Percentiles rank a stretch among this genome's conserved stretches.
Evolutionary conservation across 1,140 invertebrate genomes (phyloP).

Genomic region (Aphis craccivora): DNA sequence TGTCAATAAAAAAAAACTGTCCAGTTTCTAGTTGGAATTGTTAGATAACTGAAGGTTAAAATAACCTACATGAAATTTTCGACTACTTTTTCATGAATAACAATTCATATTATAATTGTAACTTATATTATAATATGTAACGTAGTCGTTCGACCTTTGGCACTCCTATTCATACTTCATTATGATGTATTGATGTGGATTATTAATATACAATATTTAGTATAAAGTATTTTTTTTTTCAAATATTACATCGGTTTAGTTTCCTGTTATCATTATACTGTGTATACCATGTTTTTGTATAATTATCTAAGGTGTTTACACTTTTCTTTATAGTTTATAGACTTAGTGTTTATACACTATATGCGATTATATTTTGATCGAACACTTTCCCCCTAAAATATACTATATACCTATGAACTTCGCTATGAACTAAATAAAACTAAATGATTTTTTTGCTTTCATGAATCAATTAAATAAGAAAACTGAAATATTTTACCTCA

Average conservation of each 20-base stretch:
- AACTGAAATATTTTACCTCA: neutral
- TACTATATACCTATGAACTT: neutral
- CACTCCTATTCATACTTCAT: slow-evolving; percentile 34
- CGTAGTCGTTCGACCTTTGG: neutral
- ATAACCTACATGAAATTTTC: slow-evolving; percentile 33
- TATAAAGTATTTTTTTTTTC: neutral
- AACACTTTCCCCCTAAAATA: neutral
- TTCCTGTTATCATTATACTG: neutral
- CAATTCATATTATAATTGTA: slow-evolving; percentile 20
- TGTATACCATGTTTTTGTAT: neutral
- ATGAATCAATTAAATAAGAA: neutral
- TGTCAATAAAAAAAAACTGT: slow-evolving; percentile 27
- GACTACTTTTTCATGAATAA: slow-evolving; percentile 14
- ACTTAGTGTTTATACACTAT: neutral
- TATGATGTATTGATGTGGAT: slow-evolving; percentile 20
- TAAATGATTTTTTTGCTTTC: neutral
- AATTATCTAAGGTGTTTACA: neutral
- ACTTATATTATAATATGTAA: neutral
- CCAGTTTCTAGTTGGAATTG: neutral
- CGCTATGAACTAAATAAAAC: too few species aligned
- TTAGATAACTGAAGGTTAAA: slow-evolving; percentile 32
- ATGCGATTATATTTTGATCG: neutral
- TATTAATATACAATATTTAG: neutral
- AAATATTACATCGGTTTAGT: neutral
- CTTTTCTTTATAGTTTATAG: neutral